Evolutionary conservation across 2,888 invertebrate species (phyloP), one percentile per base, ranked within the genome.

Genomic region (Loripinus fragilis): DNA sequence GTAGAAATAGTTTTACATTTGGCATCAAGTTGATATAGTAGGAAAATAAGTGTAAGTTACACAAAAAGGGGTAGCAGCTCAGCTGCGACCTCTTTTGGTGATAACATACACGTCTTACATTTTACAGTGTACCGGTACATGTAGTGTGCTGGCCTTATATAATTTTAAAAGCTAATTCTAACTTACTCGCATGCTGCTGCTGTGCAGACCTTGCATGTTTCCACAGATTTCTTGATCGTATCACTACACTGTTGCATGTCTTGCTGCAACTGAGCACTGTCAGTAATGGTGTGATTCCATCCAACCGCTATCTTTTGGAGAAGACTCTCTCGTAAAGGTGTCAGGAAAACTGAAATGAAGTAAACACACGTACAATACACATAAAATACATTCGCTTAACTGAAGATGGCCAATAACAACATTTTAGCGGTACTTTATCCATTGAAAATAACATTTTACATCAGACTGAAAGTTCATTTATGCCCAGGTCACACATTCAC

Each of bases 281-380:
- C 79, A 1, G 71, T 74, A 25, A 82, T 78, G 7, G 82, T 82
- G 30, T 82, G 76, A 52, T 82, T 82, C 82, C 82, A 82, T 30
- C 55, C 82, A 5, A 82, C 78, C 23, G 82, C 82, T 8, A 82
- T 71, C 2, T 42, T 71, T 2, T 79, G 82, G 8, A 82, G 67
- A 8, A 82, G 48, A 0, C 76, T 64, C 50, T 82, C 82, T 15
- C 79, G 74, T n/a, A 82, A 79, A 7, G 82, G 82, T 23, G 69
- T 69, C 64, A 82, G 42, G 30, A 82, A 68, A 0, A 74, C 82
- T 10, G 60, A 23, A 60, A 38, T 8, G 23, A 52, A 52, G 25
- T 38, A 38, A 23, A 48, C n/a, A n/a, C n/a, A n/a, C n/a, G n/a
- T n/a, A n/a, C n/a, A 12, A 15, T 50, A 50, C 5, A 23, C 20